Base-by-base conservation (phyloP, 2,113 vertebrate species). In the Lasiurus cinereus region DNA sequence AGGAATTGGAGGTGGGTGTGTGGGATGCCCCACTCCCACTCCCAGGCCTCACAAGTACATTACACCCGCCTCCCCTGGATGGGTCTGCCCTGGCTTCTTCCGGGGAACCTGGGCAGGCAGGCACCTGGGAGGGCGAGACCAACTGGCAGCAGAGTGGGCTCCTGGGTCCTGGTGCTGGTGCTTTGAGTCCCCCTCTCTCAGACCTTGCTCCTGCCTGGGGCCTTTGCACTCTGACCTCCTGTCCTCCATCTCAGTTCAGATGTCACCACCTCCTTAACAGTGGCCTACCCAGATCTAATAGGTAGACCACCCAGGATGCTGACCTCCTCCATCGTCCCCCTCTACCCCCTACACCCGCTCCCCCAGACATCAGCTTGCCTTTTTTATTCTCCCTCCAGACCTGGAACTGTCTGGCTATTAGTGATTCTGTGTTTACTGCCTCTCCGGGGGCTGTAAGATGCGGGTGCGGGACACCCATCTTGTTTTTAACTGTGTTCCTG, bases 281-380 rank as follows among this genome's bases (percentile, higher is more conserved):
- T 18, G 2, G n/a, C 59, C 52, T 1, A 3, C 54, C 52, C 33
- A 6, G 83, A 14, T 24, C 29, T 0, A 27, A 88, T 0, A 36
- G 92, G 91, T 0, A 36, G 92, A 69, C 92, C 94, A 90, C 88
- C 84, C 62, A 64, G 8, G 52, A 43, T 0, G 79, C 67, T n/a
- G 88, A 33, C 59, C 56, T 69, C 19, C 0, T 12, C 56, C 9
- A 2, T 15, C 29, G 4, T 21, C 11, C 64, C 24, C 1, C 11
- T 43, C 3, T 16, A 39, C 39, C 39, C 39, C 39, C 39, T 39
- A 3, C 39, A 39, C 39, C 39, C 39, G 14, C 16, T 54, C 5
- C 64, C 64, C 46, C 29, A 2, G 3, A 5, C 46, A 43, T 18
- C 39, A 19, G 43, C 13, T 19, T 0, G 4, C 56, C 48, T 19